These are phyloP conservation scores for Hyposoter didymator DNA, from an alignment of 2,888 invertebrate genomes.

Conservation along the genomic window DNA sequence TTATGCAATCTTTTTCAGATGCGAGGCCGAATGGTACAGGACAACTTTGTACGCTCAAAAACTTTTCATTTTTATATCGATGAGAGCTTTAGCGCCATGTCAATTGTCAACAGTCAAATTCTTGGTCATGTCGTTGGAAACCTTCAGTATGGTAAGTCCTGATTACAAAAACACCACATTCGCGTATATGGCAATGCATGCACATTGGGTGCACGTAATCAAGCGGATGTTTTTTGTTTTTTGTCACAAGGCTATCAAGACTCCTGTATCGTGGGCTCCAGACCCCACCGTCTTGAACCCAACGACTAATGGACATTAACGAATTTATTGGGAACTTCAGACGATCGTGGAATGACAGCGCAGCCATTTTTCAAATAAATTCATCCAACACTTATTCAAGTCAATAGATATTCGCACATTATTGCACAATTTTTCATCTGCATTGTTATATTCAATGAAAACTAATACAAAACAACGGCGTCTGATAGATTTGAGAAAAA, in stretches of 20 bases:
- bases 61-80: conserved; percentile 46
- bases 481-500: too few relatives aligned
- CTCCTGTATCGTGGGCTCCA: conserved; percentile 41
- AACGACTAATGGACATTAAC: neutral
- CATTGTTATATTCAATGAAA: neutral
- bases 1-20: conserved; percentile 23
- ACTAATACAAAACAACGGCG: too few relatives aligned
- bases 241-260: conserved; percentile 41
- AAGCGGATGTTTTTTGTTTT: neutral
- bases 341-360: neutral
- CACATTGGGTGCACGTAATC: too few relatives aligned
- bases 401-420: neutral
- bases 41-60: conserved; percentile 39
- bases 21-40: conserved; percentile 54
- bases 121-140: conserved; percentile 56
- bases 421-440: neutral
- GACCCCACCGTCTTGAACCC: neutral
- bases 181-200: neutral
- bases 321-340: neutral
- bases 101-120: conserved; percentile 58
- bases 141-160: conserved; percentile 40
- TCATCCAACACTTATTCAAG: neutral
- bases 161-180: neutral
- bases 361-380: neutral
- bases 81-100: conserved; percentile 53